Conservation (phyloP, 2,888 invertebrate genomes). For the Piscicola geometra region DNA sequence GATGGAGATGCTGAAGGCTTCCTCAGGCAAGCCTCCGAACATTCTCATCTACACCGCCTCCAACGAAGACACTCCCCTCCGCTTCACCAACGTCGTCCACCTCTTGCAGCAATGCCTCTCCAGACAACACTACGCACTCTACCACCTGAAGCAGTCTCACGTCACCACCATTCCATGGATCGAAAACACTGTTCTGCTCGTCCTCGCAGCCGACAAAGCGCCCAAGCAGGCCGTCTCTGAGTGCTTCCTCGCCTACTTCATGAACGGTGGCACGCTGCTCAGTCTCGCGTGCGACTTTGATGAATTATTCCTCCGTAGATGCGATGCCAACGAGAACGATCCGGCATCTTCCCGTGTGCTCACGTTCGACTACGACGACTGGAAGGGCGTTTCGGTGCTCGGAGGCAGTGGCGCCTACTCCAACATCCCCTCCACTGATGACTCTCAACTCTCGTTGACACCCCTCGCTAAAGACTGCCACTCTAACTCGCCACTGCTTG, state of each 20-base stretch:
- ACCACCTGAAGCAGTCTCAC: constrained; percentile 50
- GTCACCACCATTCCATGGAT: constrained; percentile 49
- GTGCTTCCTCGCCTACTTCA: constrained; percentile 47
- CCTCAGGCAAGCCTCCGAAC: constrained; percentile 51
- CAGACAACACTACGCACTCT: constrained; percentile 49
- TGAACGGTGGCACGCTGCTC: constrained; percentile 44
- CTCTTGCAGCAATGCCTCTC: constrained; percentile 48
- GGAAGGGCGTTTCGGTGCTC: constrained; percentile 45
- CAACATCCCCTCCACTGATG: constrained; percentile 11
- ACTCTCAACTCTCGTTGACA: constrained; percentile 36
- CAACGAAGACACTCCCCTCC: constrained; percentile 48
- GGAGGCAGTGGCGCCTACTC: constrained; percentile 46
- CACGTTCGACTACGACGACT: constrained; percentile 44
- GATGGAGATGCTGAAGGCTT: neutral
- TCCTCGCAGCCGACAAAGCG: constrained; percentile 48
- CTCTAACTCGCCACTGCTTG: constrained; percentile 39
- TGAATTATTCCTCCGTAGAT: constrained; percentile 36
- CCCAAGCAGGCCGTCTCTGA: constrained; percentile 45
- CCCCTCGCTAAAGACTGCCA: constrained; percentile 38
- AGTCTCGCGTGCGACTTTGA: constrained; percentile 42
- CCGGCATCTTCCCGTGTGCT: constrained; percentile 41
- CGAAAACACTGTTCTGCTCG: constrained; percentile 49
- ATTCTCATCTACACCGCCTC: constrained; percentile 52
- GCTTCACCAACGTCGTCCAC: constrained; percentile 47
- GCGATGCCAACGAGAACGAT: constrained; percentile 35